phyloP scores from a whole-genome alignment of 1,140 invertebrate genomes.

The Zaprionus nigranus region DNA sequence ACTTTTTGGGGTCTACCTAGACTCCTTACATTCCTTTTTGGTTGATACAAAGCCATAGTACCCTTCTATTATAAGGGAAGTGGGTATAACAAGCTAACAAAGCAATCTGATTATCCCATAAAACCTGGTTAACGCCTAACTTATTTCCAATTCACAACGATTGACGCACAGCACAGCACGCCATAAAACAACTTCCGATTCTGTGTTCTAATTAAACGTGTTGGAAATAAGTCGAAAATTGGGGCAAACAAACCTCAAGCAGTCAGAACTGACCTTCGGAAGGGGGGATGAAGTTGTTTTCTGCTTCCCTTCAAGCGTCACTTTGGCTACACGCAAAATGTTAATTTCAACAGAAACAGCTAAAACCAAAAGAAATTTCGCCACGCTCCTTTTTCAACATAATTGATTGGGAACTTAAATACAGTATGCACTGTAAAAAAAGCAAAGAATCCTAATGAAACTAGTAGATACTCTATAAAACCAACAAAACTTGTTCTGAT shows the following conservation, averaged over 20 bases:
- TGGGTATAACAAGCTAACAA: too few species aligned
- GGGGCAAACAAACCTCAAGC: slow-evolving; percentile 13
- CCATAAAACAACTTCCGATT: slow-evolving; percentile 68
- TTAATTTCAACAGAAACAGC: slow-evolving; percentile 28
- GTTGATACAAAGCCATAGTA: too few species aligned
- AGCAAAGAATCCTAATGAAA: too few species aligned
- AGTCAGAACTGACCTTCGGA: slow-evolving; percentile 34
- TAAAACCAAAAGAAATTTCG: slow-evolving; percentile 20
- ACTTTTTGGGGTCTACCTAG: too few species aligned
- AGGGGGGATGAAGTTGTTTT: not conserved
- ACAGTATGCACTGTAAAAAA: too few species aligned
- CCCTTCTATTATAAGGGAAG: too few species aligned
- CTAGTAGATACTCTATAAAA: too few species aligned
- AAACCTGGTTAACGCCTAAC: not conserved
- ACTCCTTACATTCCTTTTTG: too few species aligned
- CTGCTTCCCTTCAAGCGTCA: not conserved
- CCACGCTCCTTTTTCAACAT: slow-evolving; percentile 25
- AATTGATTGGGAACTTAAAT: not conserved
- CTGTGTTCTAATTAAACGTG: slow-evolving; percentile 66
- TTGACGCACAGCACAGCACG: slow-evolving; percentile 44
- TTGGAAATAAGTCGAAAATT: slow-evolving; percentile 36
- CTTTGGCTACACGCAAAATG: slow-evolving; percentile 43
- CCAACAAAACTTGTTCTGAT: too few species aligned
- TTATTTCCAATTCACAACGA: slow-evolving; percentile 9
- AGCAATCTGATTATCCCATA: not conserved